These are phyloP conservation scores for Belgica antarctica DNA, from an alignment of 2,888 invertebrate genomes.

Conservation along the genomic window DNA sequence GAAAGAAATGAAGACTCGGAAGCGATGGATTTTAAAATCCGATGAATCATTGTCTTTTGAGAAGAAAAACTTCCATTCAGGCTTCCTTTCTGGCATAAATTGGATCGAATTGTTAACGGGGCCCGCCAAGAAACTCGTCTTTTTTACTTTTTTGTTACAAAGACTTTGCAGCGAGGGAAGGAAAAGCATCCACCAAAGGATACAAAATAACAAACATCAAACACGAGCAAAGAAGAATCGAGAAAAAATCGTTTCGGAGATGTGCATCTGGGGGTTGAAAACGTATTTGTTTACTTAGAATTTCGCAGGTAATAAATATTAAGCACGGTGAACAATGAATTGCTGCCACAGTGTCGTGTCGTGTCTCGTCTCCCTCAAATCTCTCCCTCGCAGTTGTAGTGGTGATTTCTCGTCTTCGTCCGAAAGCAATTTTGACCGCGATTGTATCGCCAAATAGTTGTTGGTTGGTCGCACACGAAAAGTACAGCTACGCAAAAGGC, in stretches of 20 bases:
- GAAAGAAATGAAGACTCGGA: not conserved
- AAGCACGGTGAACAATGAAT: conserved; percentile 16
- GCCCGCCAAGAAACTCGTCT: not conserved
- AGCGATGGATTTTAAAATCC: not conserved
- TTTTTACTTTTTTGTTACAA: not conserved
- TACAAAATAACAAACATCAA: not conserved
- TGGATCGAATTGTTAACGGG: conserved; percentile 22
- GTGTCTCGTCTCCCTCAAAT: conserved; percentile 1
- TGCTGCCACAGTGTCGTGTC: conserved; percentile 11
- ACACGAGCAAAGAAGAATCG: not conserved
- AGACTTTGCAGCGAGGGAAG: not conserved
- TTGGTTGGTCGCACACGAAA: not conserved
- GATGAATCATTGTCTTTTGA: not conserved
- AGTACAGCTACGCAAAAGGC: conserved; percentile 12
- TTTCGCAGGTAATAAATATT: conserved; percentile 44
- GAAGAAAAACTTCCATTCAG: not conserved
- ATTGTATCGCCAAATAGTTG: conserved; percentile 2
- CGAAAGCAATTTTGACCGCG: conserved; percentile 7
- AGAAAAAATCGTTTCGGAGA: too few relatives aligned
- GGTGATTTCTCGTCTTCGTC: not conserved
- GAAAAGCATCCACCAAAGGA: not conserved
- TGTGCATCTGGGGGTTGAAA: conserved; percentile 14
- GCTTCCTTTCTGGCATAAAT: not conserved
- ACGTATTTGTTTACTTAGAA: conserved; percentile 41
- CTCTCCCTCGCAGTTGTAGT: conserved; percentile 27